Conservation (phyloP, 2,888 invertebrate genomes). For the Ischnura elegans region DNA sequence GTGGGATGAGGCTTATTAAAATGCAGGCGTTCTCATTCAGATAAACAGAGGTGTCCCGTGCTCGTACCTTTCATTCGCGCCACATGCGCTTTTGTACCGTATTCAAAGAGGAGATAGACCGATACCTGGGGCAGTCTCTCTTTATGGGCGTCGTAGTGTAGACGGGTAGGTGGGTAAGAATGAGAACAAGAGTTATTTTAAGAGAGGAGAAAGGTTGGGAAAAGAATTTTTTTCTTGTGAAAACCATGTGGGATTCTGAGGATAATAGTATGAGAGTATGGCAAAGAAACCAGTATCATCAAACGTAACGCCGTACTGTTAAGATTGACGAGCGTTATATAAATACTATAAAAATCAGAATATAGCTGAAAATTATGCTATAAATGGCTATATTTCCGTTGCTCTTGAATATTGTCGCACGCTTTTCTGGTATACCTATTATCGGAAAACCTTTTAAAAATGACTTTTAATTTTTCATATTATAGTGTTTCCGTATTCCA, state of each 20-base stretch:
- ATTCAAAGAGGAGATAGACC: not conserved
- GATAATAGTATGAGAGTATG: not conserved
- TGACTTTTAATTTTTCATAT: no score
- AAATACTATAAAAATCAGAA: no score
- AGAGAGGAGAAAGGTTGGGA: not conserved
- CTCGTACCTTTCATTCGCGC: not conserved
- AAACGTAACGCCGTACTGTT: no score
- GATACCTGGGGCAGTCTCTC: not conserved
- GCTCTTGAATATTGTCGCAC: no score
- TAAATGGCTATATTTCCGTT: no score
- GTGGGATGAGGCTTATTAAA: not conserved
- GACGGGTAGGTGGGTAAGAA: not conserved
- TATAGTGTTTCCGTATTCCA: no score
- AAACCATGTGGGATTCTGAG: not conserved
- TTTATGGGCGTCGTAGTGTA: not conserved
- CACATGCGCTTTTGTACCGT: not conserved
- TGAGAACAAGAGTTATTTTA: not conserved
- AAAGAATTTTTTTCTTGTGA: not conserved
- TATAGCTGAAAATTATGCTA: no score
- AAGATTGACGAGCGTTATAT: no score
- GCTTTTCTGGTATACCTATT: no score
- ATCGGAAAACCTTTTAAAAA: no score
- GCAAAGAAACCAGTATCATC: no score
- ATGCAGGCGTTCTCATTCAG: not conserved
- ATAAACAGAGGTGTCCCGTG: not conserved